A percentile compares a stretch with the other conserved stretches of the same genome.
Evolutionary conservation across 2,113 vertebrate genomes (phyloP).

Genomic region (Geococcyx californianus): DNA sequence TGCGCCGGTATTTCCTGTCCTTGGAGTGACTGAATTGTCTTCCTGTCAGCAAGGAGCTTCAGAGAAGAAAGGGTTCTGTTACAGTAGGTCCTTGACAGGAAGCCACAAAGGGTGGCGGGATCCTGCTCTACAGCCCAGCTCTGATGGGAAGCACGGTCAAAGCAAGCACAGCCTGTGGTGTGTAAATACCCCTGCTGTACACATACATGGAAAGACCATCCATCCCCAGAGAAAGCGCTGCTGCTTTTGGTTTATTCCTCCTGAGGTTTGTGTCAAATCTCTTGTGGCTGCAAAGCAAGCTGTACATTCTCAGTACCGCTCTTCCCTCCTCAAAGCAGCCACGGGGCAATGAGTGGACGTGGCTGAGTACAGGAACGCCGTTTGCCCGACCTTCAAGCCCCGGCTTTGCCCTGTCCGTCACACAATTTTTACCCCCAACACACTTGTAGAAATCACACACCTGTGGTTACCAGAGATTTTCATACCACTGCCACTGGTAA

Average conservation of each 20-base stretch:
- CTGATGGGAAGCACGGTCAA: neutral
- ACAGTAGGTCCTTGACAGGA: neutral
- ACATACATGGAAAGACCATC: neutral
- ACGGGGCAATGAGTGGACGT: rapidly evolving
- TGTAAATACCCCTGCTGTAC: neutral
- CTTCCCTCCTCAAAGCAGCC: neutral
- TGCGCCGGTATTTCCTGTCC: neutral
- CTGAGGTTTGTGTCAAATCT: neutral
- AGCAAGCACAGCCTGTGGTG: neutral
- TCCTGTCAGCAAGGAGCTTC: neutral
- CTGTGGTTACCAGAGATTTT: neutral
- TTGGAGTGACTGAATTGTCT: neutral
- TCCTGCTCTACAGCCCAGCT: too few relatives aligned
- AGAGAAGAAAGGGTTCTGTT: neutral
- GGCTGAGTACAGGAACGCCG: neutral
- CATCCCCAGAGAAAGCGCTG: neutral
- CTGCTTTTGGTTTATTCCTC: neutral
- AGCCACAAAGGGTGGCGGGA: neutral
- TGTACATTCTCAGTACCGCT: neutral
- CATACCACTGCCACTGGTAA: neutral
- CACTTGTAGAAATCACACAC: neutral
- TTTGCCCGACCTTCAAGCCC: neutral
- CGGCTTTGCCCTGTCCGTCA: neutral
- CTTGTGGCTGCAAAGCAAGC: neutral
- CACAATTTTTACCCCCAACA: neutral